These are phyloP conservation scores for Ascaphus truei DNA, from an alignment of 2,113 vertebrate species.

Conservation along the genomic window DNA sequence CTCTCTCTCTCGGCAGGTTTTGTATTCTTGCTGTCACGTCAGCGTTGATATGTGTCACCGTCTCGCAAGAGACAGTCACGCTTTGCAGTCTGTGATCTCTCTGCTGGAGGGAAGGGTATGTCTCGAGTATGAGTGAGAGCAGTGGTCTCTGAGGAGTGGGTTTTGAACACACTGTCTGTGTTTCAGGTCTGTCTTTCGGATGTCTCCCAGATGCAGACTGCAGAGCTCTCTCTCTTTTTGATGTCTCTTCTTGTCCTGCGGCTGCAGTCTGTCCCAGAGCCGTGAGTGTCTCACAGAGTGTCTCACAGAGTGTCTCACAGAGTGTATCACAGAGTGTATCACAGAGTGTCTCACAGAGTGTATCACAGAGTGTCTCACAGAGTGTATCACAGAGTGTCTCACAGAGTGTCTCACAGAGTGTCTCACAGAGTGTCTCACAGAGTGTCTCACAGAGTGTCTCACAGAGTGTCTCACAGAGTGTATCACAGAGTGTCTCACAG, in stretches of 20 bases:
- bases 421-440: too few relatives aligned
- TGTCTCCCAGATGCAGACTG: constrained; percentile 28
- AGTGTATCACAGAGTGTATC: too few relatives aligned
- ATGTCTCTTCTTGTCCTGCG: constrained; percentile 56
- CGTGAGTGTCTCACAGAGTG: constrained; percentile 46
- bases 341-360: too few relatives aligned
- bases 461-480: too few relatives aligned
- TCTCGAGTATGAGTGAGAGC: neutral
- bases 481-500: too few relatives aligned
- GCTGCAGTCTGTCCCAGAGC: constrained; percentile 46
- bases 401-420: too few relatives aligned
- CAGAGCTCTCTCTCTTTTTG: constrained; percentile 56
- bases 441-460: too few relatives aligned
- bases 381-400: too few relatives aligned
- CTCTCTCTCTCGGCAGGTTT: constrained; percentile 48
- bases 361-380: too few relatives aligned
- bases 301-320: too few relatives aligned
- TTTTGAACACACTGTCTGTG: neutral
- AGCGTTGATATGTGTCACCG: constrained; percentile 47
- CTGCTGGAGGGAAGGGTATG: constrained; percentile 57
- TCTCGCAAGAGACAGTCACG: constrained; percentile 41
- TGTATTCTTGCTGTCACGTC: constrained; percentile 61
- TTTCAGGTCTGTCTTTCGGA: constrained; percentile 51
- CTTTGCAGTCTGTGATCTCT: constrained; percentile 44
- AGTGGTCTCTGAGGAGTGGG: neutral